Conservation (phyloP, 1,140 invertebrate species). For the Drosophila dunni region DNA sequence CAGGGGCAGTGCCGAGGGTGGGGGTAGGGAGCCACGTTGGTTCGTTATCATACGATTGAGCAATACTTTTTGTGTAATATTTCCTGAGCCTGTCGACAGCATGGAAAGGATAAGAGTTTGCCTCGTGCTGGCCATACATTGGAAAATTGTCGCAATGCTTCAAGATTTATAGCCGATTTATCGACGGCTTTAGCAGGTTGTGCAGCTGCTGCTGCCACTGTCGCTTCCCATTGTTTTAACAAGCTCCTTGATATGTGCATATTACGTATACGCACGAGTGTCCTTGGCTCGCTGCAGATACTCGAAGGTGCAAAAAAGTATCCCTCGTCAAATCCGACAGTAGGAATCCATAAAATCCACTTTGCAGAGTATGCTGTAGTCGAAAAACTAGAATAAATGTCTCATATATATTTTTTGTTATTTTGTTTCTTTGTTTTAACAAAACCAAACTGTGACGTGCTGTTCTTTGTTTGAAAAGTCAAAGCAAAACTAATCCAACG, state of each 20-base stretch:
- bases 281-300: background rate
- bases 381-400: slow-evolving; percentile 7
- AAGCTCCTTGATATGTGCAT: slow-evolving; percentile 45
- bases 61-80: slow-evolving; percentile 68
- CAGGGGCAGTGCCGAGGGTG: slow-evolving; percentile 21
- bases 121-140: slow-evolving; percentile 46
- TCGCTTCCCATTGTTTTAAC: slow-evolving; percentile 49
- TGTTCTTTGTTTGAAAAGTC: slow-evolving; percentile 42
- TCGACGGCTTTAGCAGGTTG: slow-evolving; percentile 61
- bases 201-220: slow-evolving; percentile 22
- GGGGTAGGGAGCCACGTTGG: background rate
- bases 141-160: slow-evolving; percentile 65
- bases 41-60: slow-evolving; percentile 67
- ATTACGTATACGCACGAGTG: slow-evolving; percentile 24
- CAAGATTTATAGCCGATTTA: slow-evolving; percentile 77
- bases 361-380: slow-evolving; percentile 4
- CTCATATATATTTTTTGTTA: slow-evolving; percentile 12
- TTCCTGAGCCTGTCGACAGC: slow-evolving; percentile 38
- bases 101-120: slow-evolving; percentile 35
- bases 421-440: slow-evolving; percentile 19
- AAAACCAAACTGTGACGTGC: slow-evolving; percentile 59
- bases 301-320: background rate
- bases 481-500: slow-evolving; percentile 41
- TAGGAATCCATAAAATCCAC: background rate
- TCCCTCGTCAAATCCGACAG: background rate